These are phyloP conservation scores for Edolisoma coerulescens DNA, from an alignment of 2,113 vertebrate species.

Conservation along the genomic window DNA sequence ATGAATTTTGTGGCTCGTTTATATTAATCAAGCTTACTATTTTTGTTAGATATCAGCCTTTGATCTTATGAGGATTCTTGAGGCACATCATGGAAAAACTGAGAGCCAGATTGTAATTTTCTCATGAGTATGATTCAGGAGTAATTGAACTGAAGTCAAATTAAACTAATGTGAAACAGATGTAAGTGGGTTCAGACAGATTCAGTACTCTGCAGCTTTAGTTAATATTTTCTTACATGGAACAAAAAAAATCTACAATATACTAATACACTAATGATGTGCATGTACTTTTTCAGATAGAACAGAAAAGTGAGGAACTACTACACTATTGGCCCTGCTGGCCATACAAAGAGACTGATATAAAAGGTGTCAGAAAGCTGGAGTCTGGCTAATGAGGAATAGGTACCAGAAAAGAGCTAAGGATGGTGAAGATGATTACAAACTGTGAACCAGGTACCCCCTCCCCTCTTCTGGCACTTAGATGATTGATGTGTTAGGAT, in stretches of 20 bases:
- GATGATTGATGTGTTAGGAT: background rate
- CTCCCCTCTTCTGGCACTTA: background rate
- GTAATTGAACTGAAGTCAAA: conserved; percentile 51
- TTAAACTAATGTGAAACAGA: conserved; percentile 45
- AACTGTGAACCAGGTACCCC: background rate
- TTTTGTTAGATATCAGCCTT: conserved; percentile 30
- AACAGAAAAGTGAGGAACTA: background rate
- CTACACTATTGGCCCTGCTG: background rate
- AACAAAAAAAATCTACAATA: background rate
- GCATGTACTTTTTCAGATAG: background rate
- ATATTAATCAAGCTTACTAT: conserved; percentile 25
- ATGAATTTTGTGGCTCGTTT: background rate
- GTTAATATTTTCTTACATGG: background rate
- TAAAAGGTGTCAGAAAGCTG: background rate
- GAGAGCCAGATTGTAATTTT: conserved; percentile 19
- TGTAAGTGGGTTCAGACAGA: conserved; percentile 11
- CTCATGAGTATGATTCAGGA: conserved; percentile 6
- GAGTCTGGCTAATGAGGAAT: background rate
- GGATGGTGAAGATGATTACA: background rate
- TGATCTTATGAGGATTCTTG: conserved; percentile 27
- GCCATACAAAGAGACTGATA: background rate
- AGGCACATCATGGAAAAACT: background rate
- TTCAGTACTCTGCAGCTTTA: background rate
- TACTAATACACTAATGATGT: background rate
- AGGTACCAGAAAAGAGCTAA: background rate